These are phyloP conservation scores for Apus apus DNA, from an alignment of 2,113 vertebrate genomes.

Conservation along the genomic window DNA sequence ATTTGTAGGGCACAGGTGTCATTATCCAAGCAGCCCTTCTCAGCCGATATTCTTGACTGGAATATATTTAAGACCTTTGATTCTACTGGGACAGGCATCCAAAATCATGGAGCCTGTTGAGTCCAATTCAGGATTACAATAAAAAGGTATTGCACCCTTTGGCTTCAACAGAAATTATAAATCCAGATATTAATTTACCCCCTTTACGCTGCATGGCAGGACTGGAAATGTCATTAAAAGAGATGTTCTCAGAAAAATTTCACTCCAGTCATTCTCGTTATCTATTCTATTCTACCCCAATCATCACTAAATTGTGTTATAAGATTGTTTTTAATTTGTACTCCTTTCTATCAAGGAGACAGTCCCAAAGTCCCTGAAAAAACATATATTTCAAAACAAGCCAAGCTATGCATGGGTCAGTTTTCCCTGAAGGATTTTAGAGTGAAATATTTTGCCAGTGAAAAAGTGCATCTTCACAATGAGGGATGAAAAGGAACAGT, in stretches of 20 bases:
- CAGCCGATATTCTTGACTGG: background rate
- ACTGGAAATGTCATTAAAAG: background rate
- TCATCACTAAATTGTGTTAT: background rate
- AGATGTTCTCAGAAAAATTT: background rate
- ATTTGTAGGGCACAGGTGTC: background rate
- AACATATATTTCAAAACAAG: background rate
- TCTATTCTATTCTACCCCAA: background rate
- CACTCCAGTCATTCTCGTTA: background rate
- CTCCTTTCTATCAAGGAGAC: background rate
- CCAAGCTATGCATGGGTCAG: background rate
- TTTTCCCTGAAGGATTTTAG: background rate
- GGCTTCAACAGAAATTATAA: background rate
- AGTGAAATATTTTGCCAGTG: background rate
- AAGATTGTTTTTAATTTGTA: background rate
- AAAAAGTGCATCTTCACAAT: background rate
- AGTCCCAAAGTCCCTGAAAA: background rate
- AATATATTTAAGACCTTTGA: background rate
- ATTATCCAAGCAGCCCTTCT: background rate
- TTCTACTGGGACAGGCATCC: background rate
- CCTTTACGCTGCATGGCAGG: background rate
- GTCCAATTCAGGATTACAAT: background rate
- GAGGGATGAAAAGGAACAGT: background rate
- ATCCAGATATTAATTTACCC: background rate
- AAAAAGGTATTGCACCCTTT: background rate
- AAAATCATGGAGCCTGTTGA: rapidly evolving